Evolutionary conservation across 2,113 vertebrate genomes (phyloP).

Genomic region (Eidolon helvum): DNA sequence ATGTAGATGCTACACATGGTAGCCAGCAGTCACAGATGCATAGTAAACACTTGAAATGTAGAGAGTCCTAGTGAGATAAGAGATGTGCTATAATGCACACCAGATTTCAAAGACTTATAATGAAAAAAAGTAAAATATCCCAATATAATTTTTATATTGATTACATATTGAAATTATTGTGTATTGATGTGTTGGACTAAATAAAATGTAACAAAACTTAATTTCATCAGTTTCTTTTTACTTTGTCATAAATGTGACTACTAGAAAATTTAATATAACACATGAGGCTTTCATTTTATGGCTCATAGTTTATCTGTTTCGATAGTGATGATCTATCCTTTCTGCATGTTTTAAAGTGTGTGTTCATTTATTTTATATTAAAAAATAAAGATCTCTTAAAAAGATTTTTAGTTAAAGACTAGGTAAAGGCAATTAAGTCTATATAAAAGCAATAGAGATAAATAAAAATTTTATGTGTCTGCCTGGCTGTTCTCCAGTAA

Average conservation of each 20-base stretch:
- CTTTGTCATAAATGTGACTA: background rate
- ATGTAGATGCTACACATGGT: background rate
- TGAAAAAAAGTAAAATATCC: background rate
- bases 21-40: too few species aligned
- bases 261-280: background rate
- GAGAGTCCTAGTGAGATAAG: background rate
- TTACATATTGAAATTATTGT: background rate
- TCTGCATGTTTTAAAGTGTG: background rate
- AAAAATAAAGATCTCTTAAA: background rate
- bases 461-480: background rate
- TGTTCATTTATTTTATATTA: background rate
- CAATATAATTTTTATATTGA: background rate
- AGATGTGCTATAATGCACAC: background rate
- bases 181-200: background rate
- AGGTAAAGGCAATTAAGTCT: background rate
- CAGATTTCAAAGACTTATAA: background rate
- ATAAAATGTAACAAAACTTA: background rate
- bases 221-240: background rate
- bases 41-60: background rate
- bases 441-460: background rate
- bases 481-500: background rate
- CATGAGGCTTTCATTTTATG: background rate
- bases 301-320: background rate
- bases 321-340: background rate
- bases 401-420: background rate